Base-by-base conservation (phyloP, 1,140 invertebrate species). In the Anthonomus grandis region DNA sequence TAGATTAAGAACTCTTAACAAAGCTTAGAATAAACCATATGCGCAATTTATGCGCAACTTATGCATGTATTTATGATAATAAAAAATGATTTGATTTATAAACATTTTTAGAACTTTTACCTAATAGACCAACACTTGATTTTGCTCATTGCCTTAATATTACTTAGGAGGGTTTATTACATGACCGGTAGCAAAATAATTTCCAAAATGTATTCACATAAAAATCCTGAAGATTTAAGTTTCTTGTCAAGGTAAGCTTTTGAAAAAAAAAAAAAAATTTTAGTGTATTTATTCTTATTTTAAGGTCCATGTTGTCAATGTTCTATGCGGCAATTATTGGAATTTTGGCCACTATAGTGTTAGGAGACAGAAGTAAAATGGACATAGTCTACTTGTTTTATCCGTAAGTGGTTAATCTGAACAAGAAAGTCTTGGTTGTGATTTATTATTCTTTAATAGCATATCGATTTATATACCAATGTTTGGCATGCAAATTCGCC, bases 101-200 rank as follows among this genome's bases (percentile, higher is more conserved):
- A n/a, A n/a, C n/a, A 60, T 31, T 89, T 87, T 34, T 79, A 97
- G 94, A 96, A 97, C 77, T 93, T 95, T 74, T 92, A 97, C 72
- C 76, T 97, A 39, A 95, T 98, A 69, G 93, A 97, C 74, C 83
- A 83, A 9, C 86, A 95, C 72, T 74, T 97, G 19, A 79, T 94
- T 21, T 76, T 83, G 59, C 91, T 97, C 68, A 89, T 96, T 60
- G 74, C 86, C 52, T 81, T 91, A 12, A 78, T 95, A 57, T 77
- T 95, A 62, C 81, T 83, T 19, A 77, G 91, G 58, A 81, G 93
- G 70, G 79, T 97, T 41, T 70, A 94, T 19, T 89, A 73, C 58
- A 51, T 68, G n/a, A n/a, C 68, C 12, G 67, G 66, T 1, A 64
- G 64, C 36, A 62, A 47, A 57, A 18, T 72, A 15, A 61, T 74